Evolutionary conservation across 1,140 invertebrate genomes (phyloP), one percentile per base, ranked within the genome.

Genomic region (Sminthurides bifidus): DNA sequence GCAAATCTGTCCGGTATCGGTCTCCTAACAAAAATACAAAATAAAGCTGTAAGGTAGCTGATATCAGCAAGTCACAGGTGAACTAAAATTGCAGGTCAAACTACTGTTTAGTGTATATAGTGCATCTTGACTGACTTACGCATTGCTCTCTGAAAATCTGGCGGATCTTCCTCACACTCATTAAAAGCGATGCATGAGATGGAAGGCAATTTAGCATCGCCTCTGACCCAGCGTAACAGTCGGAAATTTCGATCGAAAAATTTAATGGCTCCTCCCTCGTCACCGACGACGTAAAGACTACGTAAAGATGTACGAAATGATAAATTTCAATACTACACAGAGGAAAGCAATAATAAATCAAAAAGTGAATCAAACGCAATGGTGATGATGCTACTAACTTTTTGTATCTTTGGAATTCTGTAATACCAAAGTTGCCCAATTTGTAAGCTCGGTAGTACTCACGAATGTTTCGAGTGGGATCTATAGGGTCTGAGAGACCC

Each of bases 261-360:
- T 33, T 53, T 33, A 23, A 64, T 27, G 1, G 44, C 31, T 14
- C 63, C 63, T 21, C 21, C 40, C 19, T 56, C 59, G 37, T 64
- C 63, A 23, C 63, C 63, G 24, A 60, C 41, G 26, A 64, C 57
- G 8, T 53, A 27, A n/a, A 41, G 54, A 12, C 62, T 64, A 37
- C 17, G 43, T 17, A 56, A 33, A 30, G 5, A 8, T 35, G 33
- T 10, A 35, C 33, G n/a, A 48, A 29, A 24, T n/a, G 14, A 55
- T 4, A 12, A n/a, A 37, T 24, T 26, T 26, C 10, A 8, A 19
- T 21, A 5, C 26, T 46, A n/a, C n/a, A 35, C 21, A 44, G 21
- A 44, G 21, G 12, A 21, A 15, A 19, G 21, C 21, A 44, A 14
- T 44, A 8, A 8, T 35, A n/a, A 10, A 35, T 46, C 14, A 26